Evolutionary conservation across 2,797 vertebrate genomes (phyloP).

Genomic region (Sciurus vulgaris): DNA sequence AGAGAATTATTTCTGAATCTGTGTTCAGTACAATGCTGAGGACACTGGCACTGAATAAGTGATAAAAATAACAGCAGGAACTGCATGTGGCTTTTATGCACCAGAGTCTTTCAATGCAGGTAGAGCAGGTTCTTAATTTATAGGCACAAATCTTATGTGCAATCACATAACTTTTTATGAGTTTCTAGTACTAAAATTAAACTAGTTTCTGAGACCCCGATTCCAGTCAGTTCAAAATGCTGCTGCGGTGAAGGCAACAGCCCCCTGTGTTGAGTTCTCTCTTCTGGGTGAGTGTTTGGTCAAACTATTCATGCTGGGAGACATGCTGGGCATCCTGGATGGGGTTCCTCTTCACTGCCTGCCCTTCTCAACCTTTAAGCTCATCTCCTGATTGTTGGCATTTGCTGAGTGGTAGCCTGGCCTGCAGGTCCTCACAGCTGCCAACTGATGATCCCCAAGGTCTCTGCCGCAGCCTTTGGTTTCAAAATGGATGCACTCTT

Average conservation of each 20-base stretch:
- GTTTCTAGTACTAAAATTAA: slow-evolving; percentile 8
- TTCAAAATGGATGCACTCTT: not conserved
- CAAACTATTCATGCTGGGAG: too few relatives aligned
- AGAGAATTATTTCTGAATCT: slow-evolving; percentile 65
- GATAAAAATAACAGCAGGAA: slow-evolving; percentile 69
- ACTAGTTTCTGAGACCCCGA: not conserved
- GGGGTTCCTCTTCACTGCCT: not conserved
- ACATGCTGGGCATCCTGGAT: fast-evolving
- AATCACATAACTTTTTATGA: not conserved
- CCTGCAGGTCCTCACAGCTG: not conserved
- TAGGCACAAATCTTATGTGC: not conserved
- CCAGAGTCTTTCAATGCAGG: not conserved
- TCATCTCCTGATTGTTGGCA: fast-evolving
- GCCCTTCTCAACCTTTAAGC: fast-evolving
- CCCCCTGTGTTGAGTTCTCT: not conserved
- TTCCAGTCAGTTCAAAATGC: not conserved
- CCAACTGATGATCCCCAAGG: too few relatives aligned
- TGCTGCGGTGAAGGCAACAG: fast-evolving
- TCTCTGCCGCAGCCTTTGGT: not conserved
- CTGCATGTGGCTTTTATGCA: slow-evolving; percentile 45
- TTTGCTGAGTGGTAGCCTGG: not conserved
- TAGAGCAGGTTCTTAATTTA: slow-evolving; percentile 40
- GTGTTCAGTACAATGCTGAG: slow-evolving; percentile 75
- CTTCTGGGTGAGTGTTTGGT: not conserved
- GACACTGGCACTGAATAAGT: slow-evolving; percentile 75